Conservation (phyloP, 1,140 invertebrate genomes). For the Luehdorfia chinensis region DNA sequence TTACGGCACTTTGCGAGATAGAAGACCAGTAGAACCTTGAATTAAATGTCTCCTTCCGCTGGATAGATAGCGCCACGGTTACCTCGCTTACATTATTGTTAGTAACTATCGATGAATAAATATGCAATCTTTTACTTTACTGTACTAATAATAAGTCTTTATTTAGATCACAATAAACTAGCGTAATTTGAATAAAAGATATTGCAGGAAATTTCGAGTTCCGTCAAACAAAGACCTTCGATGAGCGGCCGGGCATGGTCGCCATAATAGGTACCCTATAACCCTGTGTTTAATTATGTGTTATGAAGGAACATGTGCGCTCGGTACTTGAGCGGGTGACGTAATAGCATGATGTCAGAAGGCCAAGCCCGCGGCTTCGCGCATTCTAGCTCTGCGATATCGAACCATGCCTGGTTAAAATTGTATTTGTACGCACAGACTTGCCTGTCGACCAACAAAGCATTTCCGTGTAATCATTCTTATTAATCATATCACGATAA, state of each 20-base stretch:
- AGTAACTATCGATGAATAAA: not conserved
- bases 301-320: conserved; percentile 21
- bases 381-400: conserved; percentile 11
- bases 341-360: conserved; percentile 36
- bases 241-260: conserved; percentile 23
- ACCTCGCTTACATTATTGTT: not conserved
- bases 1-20: too few species aligned
- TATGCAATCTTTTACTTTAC: not conserved
- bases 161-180: too few species aligned
- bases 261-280: conserved; percentile 32
- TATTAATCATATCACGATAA: not conserved
- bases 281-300: conserved; percentile 36
- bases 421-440: not conserved
- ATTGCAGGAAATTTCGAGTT: conserved; percentile 20
- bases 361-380: conserved; percentile 24
- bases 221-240: conserved; percentile 22
- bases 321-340: conserved; percentile 20
- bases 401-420: conserved; percentile 7
- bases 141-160: too few species aligned
- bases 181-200: not conserved
- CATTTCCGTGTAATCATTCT: too few species aligned
- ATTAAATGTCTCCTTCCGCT: not conserved
- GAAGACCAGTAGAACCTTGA: not conserved
- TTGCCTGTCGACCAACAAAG: not conserved
- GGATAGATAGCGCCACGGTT: not conserved